Base-by-base conservation (phyloP, 2,113 vertebrate species). In the Sialia sialis region DNA sequence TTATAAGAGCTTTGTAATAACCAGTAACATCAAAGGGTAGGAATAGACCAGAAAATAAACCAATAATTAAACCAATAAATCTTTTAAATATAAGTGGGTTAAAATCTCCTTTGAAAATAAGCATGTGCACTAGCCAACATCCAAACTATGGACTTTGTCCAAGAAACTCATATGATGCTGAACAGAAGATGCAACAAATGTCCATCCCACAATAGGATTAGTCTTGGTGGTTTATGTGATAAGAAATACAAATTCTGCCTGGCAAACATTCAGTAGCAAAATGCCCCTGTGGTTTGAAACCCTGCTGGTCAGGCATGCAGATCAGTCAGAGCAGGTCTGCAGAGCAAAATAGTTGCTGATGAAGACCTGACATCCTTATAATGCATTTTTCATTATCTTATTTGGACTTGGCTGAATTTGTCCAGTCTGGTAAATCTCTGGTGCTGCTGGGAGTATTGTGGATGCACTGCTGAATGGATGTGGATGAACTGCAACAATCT, bases 61-160 rank as follows among this genome's bases (percentile, higher is more conserved):
- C 73, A 96, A 85, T 96, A 95, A 96, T 95, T 95, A 95, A 96
- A 87, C 70, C 39, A 95, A 92, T 94, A 96, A 90, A 85, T 94
- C 95, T 88, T 94, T 90, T 88, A 80, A 94, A 63, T 75, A 63
- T 91, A 89, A 92, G 64, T 86, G 63, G 63, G 86, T 93, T 93
- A 90, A 82, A 85, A 91, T 22, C 58, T 91, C 48, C 74, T 95
- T 94, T 94, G 91, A 91, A 96, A 97, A 93, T 90, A 95, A 95
- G 51, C 78, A 48, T 69, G 63, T 90, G 52, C 25, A 17, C 51
- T 64, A 91, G 68, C 63, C 75, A 83, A n/a, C 43, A 86, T 90
- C 54, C 85, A n/a, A 87, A 74, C 32, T 19, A 88, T 77, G 78
- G 79, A 77, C 64, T 76, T 94, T 44, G 30, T 95, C 84, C 59